phyloP scores from a whole-genome alignment of 2,888 invertebrate genomes.

The Formica aserva region DNA sequence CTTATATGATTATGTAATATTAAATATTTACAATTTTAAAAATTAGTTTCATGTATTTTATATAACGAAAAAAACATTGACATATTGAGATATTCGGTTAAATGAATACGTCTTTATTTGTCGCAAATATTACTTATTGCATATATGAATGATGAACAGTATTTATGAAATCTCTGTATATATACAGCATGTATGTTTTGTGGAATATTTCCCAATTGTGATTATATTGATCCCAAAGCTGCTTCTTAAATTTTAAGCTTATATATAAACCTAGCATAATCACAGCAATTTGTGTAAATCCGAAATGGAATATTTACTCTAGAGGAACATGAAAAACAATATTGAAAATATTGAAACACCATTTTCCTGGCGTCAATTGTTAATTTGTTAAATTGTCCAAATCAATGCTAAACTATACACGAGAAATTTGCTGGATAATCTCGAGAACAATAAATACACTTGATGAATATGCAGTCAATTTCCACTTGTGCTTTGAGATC shows the following conservation, averaged over 20 bases:
- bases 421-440: slow-evolving; percentile 1
- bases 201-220: slow-evolving; percentile 47
- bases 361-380: slow-evolving; percentile 18
- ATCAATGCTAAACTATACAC: slow-evolving; percentile 12
- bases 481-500: slow-evolving; percentile 38
- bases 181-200: slow-evolving; percentile 39
- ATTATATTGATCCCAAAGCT: slow-evolving; percentile 78
- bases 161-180: slow-evolving; percentile 16
- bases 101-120: slow-evolving; percentile 59
- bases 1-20: slow-evolving; percentile 60
- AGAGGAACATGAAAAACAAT: slow-evolving; percentile 71
- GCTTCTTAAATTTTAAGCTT: slow-evolving; percentile 75
- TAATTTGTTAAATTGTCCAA: slow-evolving; percentile 2
- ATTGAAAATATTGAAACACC: slow-evolving; percentile 28
- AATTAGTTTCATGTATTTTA: slow-evolving; percentile 55
- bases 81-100: slow-evolving; percentile 43
- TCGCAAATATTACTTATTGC: slow-evolving; percentile 26
- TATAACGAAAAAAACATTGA: slow-evolving; percentile 60
- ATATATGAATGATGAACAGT: slow-evolving; percentile 1
- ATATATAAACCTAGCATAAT: slow-evolving; percentile 79
- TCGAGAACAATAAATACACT: slow-evolving; percentile 40
- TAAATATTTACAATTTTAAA: slow-evolving; percentile 58
- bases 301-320: slow-evolving; percentile 66
- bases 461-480: slow-evolving; percentile 58
- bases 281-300: slow-evolving; percentile 77